Evolutionary conservation across 1,140 invertebrate genomes (phyloP), one percentile per base, ranked within the genome.

Genomic region (Drosophila nasuta): DNA sequence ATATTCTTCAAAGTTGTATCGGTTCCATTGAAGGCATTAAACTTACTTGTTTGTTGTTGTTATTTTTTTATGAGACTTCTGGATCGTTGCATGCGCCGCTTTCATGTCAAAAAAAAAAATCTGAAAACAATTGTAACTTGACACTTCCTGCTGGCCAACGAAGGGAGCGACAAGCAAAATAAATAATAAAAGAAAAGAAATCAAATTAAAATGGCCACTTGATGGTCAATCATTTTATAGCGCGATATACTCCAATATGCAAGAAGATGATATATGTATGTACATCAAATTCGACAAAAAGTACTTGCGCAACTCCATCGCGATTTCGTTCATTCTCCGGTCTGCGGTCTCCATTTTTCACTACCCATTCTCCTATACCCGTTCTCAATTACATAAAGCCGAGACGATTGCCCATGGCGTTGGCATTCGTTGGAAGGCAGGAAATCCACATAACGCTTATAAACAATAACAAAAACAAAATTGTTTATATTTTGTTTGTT

Each of bases 201-300:
- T 70, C 73, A 68, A 73, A 73, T 58, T 45, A 81, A 89, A 83
- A 88, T 78, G 77, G 64, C 83, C 77, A 88, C 79, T 88, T 72
- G 79, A 82, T 65, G 76, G 66, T 58, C 68, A 46, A 67, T 58
- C 49, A 63, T 64, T 43, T 38, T 59, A 13, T 43, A 49, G 43
- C 20, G 28, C 58, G 13, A 67, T 45, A 46, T 38, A 38, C 35
- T 38, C 35, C 6, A 33, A 76, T 59, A 57, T 38, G 20, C 20
- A 25, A 25, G 0, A 4, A 25, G 20, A 25, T 25, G 20, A 38
- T 38, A 38, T 38, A 38, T 10, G 28, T 17, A 51, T 56, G 60
- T 67, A 72, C 62, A 54, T 63, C 33, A 60, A 79, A 73, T 75
- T 83, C 77, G 45, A 75, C 66, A 72, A 64, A 68, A 67, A 65